Percentiles rank a stretch among this genome's conserved stretches.
Evolutionary conservation across 2,888 invertebrate species (phyloP).

Genomic region (Scelioninae gen. 2): DNA sequence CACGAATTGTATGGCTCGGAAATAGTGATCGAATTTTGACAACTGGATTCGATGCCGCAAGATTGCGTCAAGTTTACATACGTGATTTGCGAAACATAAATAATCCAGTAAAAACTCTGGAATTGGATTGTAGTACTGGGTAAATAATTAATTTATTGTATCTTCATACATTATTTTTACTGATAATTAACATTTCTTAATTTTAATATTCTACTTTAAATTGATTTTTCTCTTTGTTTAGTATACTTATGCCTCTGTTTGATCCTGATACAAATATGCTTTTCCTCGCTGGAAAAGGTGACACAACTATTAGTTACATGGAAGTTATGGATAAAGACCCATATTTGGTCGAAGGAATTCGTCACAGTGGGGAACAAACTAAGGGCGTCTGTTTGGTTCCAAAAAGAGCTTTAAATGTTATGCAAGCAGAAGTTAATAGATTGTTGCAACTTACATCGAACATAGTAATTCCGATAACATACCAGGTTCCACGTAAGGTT

Average conservation of each 20-base stretch:
- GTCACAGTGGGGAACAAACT: constrained; percentile 95
- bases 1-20: constrained; percentile 93
- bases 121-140: constrained; percentile 92
- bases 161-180: too few relatives aligned
- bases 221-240: constrained; percentile 65
- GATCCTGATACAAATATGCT: constrained; percentile 97
- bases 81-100: constrained; percentile 90
- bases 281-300: constrained; percentile 95
- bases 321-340: constrained; percentile 94
- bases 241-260: constrained; percentile 92
- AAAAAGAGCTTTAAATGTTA: constrained; percentile 94
- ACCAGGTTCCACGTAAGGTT: constrained; percentile 95
- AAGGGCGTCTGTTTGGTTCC: constrained; percentile 95
- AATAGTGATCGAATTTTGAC: constrained; percentile 89
- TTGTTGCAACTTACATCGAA: constrained; percentile 90
- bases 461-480: constrained; percentile 93
- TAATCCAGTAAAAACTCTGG: constrained; percentile 85
- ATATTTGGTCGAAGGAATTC: constrained; percentile 89
- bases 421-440: constrained; percentile 97
- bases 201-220: too few relatives aligned
- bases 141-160: constrained; percentile 63
- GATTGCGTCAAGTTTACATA: constrained; percentile 91
- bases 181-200: too few relatives aligned
- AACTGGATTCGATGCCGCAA: constrained; percentile 92
- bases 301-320: constrained; percentile 92